A percentile compares a stretch with the other conserved stretches of the same genome.
Conservation (phyloP, 2,888 invertebrate species). For the Drosophila yooni region DNA sequence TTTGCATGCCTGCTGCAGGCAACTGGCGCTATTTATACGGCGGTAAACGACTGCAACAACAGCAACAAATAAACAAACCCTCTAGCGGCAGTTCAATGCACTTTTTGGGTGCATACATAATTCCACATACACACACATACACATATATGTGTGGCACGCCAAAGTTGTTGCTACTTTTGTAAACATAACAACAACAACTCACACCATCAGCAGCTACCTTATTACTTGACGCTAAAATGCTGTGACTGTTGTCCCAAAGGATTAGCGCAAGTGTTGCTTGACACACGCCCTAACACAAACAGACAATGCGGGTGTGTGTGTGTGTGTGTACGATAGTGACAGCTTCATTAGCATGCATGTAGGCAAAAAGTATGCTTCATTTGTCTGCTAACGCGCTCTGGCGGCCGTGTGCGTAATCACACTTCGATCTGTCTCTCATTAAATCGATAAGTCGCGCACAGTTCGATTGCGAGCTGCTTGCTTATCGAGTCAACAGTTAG, state of each 20-base stretch:
- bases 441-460: constrained; percentile 44
- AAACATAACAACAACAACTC: constrained; percentile 33
- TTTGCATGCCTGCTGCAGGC: constrained; percentile 31
- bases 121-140: constrained; percentile 4
- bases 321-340: constrained; percentile 28
- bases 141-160: constrained; percentile 24
- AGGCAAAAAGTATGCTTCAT: constrained; percentile 74
- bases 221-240: constrained; percentile 54
- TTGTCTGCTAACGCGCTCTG: constrained; percentile 29
- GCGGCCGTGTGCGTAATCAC: constrained; percentile 32
- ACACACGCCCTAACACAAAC: neutral
- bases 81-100: constrained; percentile 66
- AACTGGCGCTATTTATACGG: constrained; percentile 62
- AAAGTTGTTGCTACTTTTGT: neutral
- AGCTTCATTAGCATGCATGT: constrained; percentile 66
- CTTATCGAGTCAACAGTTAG: constrained; percentile 69
- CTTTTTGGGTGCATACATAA: constrained; percentile 56
- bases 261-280: constrained; percentile 46
- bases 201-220: constrained; percentile 12
- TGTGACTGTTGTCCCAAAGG: constrained; percentile 66
- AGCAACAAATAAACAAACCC: neutral
- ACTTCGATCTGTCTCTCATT: constrained; percentile 6
- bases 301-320: neutral
- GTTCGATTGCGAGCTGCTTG: constrained; percentile 28
- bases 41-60: constrained; percentile 4